Evolutionary conservation across 2,113 vertebrate species (phyloP).

Genomic region (Symphodus melops): DNA sequence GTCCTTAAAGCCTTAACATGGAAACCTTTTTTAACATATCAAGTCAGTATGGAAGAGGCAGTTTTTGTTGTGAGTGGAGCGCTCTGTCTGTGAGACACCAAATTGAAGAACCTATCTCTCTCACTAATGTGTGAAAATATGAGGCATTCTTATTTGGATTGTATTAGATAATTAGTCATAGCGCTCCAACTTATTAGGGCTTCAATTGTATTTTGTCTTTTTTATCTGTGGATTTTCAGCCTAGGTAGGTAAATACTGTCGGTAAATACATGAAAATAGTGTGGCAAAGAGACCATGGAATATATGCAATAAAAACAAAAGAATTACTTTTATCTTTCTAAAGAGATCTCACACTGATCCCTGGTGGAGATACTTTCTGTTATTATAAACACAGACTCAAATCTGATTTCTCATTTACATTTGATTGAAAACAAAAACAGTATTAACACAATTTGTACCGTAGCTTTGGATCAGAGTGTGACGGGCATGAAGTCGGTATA

Average conservation of each 20-base stretch:
- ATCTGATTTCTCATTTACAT: neutral
- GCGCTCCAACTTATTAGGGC: slow-evolving; percentile 15
- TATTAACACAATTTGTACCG: neutral
- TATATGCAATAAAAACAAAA: slow-evolving; percentile 24
- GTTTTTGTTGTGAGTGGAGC: slow-evolving; percentile 32
- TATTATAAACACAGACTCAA: neutral
- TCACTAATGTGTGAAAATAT: slow-evolving; percentile 47
- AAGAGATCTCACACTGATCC: neutral
- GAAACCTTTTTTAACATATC: slow-evolving; percentile 6
- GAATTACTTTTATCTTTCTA: neutral
- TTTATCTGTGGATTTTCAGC: slow-evolving; percentile 24
- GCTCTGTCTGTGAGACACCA: slow-evolving; percentile 51
- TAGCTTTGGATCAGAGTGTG: neutral
- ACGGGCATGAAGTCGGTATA: neutral
- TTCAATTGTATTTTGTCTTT: slow-evolving; percentile 20
- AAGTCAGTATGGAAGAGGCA: slow-evolving; percentile 23
- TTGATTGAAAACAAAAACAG: neutral
- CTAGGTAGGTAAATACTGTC: neutral
- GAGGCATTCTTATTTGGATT: slow-evolving; percentile 49
- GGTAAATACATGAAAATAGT: neutral
- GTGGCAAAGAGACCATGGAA: neutral
- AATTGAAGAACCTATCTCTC: slow-evolving; percentile 52
- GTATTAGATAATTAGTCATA: slow-evolving; percentile 45
- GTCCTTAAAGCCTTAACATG: slow-evolving; percentile 25
- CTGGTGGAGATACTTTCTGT: neutral